Evolutionary conservation across 2,888 invertebrate genomes (phyloP).

Genomic region (Harpalus rufipes): DNA sequence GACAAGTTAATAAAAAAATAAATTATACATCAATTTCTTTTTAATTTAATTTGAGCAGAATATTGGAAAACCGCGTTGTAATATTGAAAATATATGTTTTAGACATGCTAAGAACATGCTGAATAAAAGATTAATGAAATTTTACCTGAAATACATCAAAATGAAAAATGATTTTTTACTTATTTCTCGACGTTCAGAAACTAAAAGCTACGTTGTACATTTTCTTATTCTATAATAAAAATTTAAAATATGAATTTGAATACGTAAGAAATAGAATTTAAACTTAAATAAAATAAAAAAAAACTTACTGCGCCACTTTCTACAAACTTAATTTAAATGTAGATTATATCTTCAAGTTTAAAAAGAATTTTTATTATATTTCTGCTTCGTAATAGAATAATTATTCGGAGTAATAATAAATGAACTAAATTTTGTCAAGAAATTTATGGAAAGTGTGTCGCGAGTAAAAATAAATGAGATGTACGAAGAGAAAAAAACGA

Average conservation of each 20-base stretch:
- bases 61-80: not conserved
- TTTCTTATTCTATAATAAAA: not conserved
- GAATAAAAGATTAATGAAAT: not conserved
- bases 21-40: not conserved
- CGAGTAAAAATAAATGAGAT: not conserved
- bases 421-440: not conserved
- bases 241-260: not conserved
- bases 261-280: not conserved
- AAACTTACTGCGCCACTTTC: not conserved
- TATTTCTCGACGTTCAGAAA: not conserved
- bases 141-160: not conserved
- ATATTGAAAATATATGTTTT: conserved; percentile 1
- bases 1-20: not conserved
- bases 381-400: not conserved
- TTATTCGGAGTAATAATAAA: not conserved
- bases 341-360: not conserved
- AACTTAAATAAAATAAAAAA: not conserved
- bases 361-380: no score
- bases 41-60: not conserved
- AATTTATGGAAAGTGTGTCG: not conserved
- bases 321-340: conserved; percentile 1
- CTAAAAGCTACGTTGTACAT: not conserved
- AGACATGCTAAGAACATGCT: not conserved
- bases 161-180: not conserved
- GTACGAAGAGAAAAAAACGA: not conserved